phyloP scores from a whole-genome alignment of 2,797 vertebrate species.

The Buceros bicornis region DNA sequence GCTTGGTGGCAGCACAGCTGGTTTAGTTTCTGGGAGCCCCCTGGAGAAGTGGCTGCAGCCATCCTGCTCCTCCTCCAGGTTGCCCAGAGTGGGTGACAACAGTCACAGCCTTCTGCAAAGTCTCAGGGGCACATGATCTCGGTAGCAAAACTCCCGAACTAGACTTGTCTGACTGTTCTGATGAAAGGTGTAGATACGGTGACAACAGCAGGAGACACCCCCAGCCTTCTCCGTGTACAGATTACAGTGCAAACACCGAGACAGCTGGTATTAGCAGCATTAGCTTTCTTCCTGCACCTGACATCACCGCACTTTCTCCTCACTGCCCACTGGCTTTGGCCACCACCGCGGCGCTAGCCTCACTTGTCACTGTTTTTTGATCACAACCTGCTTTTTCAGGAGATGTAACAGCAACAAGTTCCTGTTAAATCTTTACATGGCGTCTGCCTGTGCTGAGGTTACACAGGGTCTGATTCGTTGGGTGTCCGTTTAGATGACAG shows the following conservation, averaged over 20 bases:
- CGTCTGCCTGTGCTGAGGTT: not conserved
- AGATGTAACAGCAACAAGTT: slow-evolving; percentile 13
- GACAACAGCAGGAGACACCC: not conserved
- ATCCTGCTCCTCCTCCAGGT: not conserved
- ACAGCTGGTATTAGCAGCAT: not conserved
- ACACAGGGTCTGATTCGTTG: rapidly evolving
- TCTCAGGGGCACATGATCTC: not conserved
- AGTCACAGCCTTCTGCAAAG: not conserved
- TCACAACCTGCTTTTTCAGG: not conserved
- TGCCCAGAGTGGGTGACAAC: not conserved
- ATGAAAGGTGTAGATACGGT: not conserved
- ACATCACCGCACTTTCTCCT: not conserved
- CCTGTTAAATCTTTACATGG: not conserved
- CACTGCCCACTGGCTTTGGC: not conserved
- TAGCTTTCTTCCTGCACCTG: not conserved
- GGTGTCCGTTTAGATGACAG: not conserved
- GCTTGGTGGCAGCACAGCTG: not conserved
- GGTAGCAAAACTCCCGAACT: not conserved
- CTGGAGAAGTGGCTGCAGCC: not conserved
- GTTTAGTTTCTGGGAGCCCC: not conserved
- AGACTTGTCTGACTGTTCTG: not conserved
- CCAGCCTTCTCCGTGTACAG: not conserved
- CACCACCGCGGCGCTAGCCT: not conserved
- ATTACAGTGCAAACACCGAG: not conserved
- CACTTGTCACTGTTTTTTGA: rapidly evolving